phyloP scores from a whole-genome alignment of 2,888 invertebrate genomes.

The Amphiduros pacificus region DNA sequence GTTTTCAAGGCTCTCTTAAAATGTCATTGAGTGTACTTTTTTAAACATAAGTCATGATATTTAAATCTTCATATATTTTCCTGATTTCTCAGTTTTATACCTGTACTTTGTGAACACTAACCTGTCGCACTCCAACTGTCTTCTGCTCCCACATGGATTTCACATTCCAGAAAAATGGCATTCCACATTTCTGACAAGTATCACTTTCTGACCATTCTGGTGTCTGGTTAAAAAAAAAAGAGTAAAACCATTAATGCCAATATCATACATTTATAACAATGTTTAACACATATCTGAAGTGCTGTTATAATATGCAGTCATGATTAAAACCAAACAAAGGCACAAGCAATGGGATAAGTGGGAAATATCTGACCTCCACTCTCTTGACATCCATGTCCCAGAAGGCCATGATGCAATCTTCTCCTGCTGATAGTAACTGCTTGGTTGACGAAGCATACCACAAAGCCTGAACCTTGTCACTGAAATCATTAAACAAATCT shows the following conservation, averaged over 20 bases:
- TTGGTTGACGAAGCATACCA: slow-evolving; percentile 80
- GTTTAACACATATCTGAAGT: too few species aligned
- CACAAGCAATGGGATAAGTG: too few species aligned
- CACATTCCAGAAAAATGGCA: slow-evolving; percentile 99
- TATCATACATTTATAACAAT: too few species aligned
- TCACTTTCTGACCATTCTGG: slow-evolving; percentile 95
- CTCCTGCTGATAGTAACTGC: slow-evolving; percentile 90
- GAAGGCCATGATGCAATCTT: slow-evolving; percentile 84
- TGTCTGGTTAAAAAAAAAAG: slow-evolving; percentile 68
- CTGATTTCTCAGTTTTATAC: too few species aligned
- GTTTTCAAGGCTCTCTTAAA: too few species aligned
- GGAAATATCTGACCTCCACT: slow-evolving; percentile 72
- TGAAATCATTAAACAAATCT: too few species aligned
- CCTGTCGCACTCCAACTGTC: slow-evolving; percentile 79
- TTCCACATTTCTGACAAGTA: slow-evolving; percentile 88
- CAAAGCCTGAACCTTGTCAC: slow-evolving; percentile 87
- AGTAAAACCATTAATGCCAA: not conserved
- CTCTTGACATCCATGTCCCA: slow-evolving; percentile 96
- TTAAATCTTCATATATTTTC: too few species aligned
- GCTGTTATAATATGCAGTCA: too few species aligned
- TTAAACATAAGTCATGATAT: too few species aligned
- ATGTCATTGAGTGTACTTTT: not conserved
- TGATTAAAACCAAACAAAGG: too few species aligned
- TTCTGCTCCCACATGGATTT: slow-evolving; percentile 97
- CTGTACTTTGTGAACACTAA: slow-evolving; percentile 32